phyloP scores from a whole-genome alignment of 2,888 invertebrate species.

The Eristalinus aeneus region DNA sequence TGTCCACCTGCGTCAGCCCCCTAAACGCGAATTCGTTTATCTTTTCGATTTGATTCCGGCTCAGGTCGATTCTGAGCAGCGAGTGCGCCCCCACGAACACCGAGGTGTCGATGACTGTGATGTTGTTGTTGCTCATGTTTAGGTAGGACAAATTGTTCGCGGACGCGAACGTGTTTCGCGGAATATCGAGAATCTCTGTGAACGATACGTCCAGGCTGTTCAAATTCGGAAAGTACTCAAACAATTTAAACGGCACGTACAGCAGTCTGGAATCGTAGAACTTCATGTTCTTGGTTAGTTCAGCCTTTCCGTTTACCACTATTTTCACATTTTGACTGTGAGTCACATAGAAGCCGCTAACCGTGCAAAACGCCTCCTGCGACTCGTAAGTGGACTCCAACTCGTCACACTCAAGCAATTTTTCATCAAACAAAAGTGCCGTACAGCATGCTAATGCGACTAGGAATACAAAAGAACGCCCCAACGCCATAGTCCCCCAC shows the following conservation, averaged over 20 bases:
- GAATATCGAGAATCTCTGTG: conserved; percentile 78
- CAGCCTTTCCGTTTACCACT: conserved; percentile 74
- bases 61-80: conserved; percentile 77
- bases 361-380: conserved; percentile 77
- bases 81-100: conserved; percentile 78
- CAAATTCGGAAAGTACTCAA: conserved; percentile 77
- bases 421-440: conserved; percentile 73
- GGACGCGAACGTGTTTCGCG: conserved; percentile 78
- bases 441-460: conserved; percentile 17
- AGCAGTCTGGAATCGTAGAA: conserved; percentile 79
- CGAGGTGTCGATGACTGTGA: conserved; percentile 77
- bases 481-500: conserved; percentile 18
- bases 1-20: conserved; percentile 76
- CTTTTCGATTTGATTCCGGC: conserved; percentile 75
- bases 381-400: conserved; percentile 77
- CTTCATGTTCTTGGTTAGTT: conserved; percentile 79
- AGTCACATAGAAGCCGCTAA: conserved; percentile 78
- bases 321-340: conserved; percentile 79
- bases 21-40: conserved; percentile 78
- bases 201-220: conserved; percentile 78
- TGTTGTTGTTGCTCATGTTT: conserved; percentile 78
- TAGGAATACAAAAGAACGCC: conserved; percentile 20
- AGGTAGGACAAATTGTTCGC: conserved; percentile 77
- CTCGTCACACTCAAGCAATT: conserved; percentile 79
- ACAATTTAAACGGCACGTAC: conserved; percentile 79